A percentile compares a stretch with the other conserved stretches of the same genome.
Conservation (phyloP, 2,888 invertebrate species). For the Drosophila hawaiiensis region DNA sequence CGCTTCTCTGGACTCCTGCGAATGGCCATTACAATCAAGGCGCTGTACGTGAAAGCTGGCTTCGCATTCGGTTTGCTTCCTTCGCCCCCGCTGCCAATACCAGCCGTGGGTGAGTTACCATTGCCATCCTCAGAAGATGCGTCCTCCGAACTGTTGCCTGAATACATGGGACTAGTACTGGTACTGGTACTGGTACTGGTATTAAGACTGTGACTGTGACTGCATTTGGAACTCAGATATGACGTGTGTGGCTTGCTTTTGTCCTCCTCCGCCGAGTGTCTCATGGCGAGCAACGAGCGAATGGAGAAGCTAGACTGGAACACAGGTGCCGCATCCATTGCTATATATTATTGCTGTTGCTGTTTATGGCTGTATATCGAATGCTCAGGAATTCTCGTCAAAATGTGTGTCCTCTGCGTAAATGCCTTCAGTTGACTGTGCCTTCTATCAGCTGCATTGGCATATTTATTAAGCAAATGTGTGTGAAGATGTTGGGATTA, state of each 20-base stretch:
- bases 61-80: conserved; percentile 86
- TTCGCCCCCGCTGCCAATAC: conserved; percentile 1
- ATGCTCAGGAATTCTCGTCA: not conserved
- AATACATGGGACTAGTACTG: conserved; percentile 42
- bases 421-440: conserved; percentile 42
- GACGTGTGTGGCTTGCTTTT: conserved; percentile 11
- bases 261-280: not conserved
- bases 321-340: conserved; percentile 81
- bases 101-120: not conserved
- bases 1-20: conserved; percentile 95
- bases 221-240: not conserved
- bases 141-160: conserved; percentile 56
- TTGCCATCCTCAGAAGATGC: conserved; percentile 49
- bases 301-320: conserved; percentile 80
- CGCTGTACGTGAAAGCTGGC: conserved; percentile 98
- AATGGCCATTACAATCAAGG: conserved; percentile 99
- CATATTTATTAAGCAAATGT: conserved; percentile 42
- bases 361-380: not conserved
- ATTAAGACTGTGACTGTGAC: not conserved
- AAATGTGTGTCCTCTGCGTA: conserved; percentile 1
- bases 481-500: conserved; percentile 42
- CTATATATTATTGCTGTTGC: not conserved
- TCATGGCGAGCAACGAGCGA: conserved; percentile 64
- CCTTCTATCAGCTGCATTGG: too few relatives aligned
- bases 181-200: too few relatives aligned